These are phyloP conservation scores for Ciconia stormi DNA, from an alignment of 2,113 vertebrate genomes.

Conservation along the genomic window DNA sequence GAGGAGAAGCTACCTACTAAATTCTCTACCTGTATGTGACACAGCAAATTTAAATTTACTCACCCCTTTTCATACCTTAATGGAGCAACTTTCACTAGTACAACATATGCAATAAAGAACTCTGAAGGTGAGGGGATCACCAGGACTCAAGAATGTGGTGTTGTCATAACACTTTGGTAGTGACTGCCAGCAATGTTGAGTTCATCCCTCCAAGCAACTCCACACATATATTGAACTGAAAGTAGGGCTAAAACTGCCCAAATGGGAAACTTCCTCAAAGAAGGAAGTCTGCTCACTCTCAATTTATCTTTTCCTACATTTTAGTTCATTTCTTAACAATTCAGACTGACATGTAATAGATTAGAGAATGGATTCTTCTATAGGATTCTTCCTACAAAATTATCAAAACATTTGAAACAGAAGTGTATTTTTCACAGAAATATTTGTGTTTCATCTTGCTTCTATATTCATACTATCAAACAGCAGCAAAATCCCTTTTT, in stretches of 20 bases:
- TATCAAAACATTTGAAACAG: not conserved
- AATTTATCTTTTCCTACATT: not conserved
- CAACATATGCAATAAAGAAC: not conserved
- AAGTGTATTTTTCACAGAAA: not conserved
- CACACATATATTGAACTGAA: not conserved
- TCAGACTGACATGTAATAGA: not conserved
- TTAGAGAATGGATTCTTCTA: not conserved
- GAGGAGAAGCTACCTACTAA: not conserved
- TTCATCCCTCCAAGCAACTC: not conserved
- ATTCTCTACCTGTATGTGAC: not conserved
- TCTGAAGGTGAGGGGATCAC: not conserved
- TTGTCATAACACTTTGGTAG: not conserved
- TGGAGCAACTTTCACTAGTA: not conserved
- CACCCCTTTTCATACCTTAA: not conserved
- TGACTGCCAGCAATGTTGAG: not conserved
- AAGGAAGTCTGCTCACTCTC: not conserved
- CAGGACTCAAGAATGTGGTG: not conserved
- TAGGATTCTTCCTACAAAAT: not conserved
- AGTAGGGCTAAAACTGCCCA: not conserved
- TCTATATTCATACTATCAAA: not conserved
- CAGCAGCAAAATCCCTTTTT: not conserved
- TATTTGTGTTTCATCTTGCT: not conserved
- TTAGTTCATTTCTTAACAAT: not conserved
- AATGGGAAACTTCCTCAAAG: not conserved
- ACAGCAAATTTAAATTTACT: not conserved